Conservation (phyloP, 2,888 invertebrate species). For the Parnassius mnemosyne region DNA sequence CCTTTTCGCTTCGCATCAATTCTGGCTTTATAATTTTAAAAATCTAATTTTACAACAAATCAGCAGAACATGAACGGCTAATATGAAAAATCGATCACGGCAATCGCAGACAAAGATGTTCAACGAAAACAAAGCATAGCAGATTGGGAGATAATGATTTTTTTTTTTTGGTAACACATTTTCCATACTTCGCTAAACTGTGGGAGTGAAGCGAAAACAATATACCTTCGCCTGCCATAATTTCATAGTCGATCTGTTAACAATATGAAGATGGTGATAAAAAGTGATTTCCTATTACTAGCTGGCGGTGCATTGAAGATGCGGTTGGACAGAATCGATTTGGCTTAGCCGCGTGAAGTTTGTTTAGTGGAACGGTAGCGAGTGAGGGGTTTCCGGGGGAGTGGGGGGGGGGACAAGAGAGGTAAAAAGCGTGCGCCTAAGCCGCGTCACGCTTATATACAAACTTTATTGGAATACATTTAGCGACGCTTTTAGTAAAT, state of each 20-base stretch:
- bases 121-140: slow-evolving; percentile 73
- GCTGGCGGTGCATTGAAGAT: slow-evolving; percentile 60
- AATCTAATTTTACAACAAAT: slow-evolving; percentile 64
- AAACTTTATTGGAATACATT: slow-evolving; percentile 52
- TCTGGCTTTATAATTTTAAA: slow-evolving; percentile 49
- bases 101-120: slow-evolving; percentile 75
- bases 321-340: slow-evolving; percentile 74
- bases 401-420: slow-evolving; percentile 17
- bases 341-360: slow-evolving; percentile 72
- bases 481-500: slow-evolving; percentile 57
- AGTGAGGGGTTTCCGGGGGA: slow-evolving; percentile 29
- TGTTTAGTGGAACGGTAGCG: slow-evolving; percentile 74
- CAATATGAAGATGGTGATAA: slow-evolving; percentile 62
- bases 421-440: slow-evolving; percentile 51
- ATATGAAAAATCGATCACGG: slow-evolving; percentile 48
- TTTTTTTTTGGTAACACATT: slow-evolving; percentile 66
- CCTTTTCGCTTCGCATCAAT: slow-evolving; percentile 53
- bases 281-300: slow-evolving; percentile 71
- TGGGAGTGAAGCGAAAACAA: slow-evolving; percentile 65
- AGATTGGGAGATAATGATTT: slow-evolving; percentile 62
- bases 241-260: slow-evolving; percentile 73
- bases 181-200: slow-evolving; percentile 48
- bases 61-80: slow-evolving; percentile 52
- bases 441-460: slow-evolving; percentile 50
- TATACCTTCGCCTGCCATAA: slow-evolving; percentile 58